phyloP scores from a whole-genome alignment of 2,113 vertebrate genomes.

The Acanthochromis polyacanthus region DNA sequence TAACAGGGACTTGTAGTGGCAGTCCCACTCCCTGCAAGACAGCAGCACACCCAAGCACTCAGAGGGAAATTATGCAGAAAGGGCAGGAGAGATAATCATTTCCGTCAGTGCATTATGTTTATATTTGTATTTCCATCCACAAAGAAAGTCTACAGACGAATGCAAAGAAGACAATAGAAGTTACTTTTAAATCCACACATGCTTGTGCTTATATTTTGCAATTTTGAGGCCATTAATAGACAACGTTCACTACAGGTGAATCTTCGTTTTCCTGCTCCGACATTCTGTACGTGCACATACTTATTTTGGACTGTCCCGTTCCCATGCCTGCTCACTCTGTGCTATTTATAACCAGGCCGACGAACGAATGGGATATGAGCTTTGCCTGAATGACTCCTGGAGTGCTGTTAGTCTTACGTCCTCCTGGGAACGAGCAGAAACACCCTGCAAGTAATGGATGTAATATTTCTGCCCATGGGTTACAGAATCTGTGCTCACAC shows the following conservation, averaged over 20 bases:
- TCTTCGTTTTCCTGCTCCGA: conserved; percentile 26
- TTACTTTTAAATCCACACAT: conserved; percentile 12
- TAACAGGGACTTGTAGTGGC: conserved; percentile 40
- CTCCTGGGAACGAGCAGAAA: conserved; percentile 54
- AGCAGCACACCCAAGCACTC: conserved; percentile 17
- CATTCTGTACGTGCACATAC: conserved; percentile 41
- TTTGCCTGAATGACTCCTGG: conserved; percentile 69
- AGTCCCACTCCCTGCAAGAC: conserved; percentile 31
- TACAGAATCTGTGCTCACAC: conserved; percentile 35
- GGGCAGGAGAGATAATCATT: conserved; percentile 7
- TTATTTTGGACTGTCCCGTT: conserved; percentile 70
- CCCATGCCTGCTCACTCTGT: conserved; percentile 59
- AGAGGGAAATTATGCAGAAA: conserved; percentile 31
- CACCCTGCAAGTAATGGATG: conserved; percentile 47
- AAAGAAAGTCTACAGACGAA: conserved; percentile 9
- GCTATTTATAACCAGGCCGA: conserved; percentile 76
- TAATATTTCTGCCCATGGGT: conserved; percentile 41
- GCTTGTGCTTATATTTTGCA: neutral
- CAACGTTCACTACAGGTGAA: conserved; percentile 27
- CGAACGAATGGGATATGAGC: conserved; percentile 72
- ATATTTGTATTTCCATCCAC: neutral
- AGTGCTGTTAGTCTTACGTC: conserved; percentile 56
- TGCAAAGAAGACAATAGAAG: neutral
- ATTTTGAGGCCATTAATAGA: neutral
- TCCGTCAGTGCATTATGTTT: conserved; percentile 12